Evolutionary conservation across 1,140 invertebrate genomes (phyloP).

Genomic region (Drosophila lini): DNA sequence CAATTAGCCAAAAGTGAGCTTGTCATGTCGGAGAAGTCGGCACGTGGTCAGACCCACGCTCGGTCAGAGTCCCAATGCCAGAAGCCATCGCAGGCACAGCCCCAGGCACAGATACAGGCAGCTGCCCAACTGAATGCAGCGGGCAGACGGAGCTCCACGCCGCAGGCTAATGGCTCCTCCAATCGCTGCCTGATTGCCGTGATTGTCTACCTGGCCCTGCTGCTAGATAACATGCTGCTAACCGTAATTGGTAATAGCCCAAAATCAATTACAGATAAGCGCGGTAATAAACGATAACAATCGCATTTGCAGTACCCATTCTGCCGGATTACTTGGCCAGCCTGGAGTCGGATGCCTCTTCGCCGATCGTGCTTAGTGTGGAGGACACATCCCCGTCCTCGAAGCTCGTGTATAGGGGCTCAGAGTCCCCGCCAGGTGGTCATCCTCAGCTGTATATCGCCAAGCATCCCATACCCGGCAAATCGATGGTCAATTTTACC

Average conservation of each 20-base stretch:
- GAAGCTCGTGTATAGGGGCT: slow-evolving; percentile 44
- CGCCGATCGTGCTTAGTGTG: slow-evolving; percentile 20
- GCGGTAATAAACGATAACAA: slow-evolving; percentile 14
- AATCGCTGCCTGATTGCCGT: slow-evolving; percentile 84
- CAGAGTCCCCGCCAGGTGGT: slow-evolving; percentile 9
- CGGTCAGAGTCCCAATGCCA: slow-evolving; percentile 13
- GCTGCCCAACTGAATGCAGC: slow-evolving; percentile 60
- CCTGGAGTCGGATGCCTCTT: slow-evolving; percentile 79
- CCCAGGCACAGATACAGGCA: slow-evolving; percentile 26
- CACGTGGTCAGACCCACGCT: slow-evolving; percentile 22
- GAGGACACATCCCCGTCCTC: slow-evolving; percentile 20
- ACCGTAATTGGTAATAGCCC: slow-evolving; percentile 89
- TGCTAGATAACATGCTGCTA: slow-evolving; percentile 91
- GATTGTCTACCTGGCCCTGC: slow-evolving; percentile 88
- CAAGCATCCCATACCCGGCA: slow-evolving; percentile 85
- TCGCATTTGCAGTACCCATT: slow-evolving; percentile 89
- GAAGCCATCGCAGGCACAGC: slow-evolving; percentile 3
- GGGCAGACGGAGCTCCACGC: slow-evolving; percentile 53
- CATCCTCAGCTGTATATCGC: slow-evolving; percentile 64
- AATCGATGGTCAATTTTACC: slow-evolving; percentile 84
- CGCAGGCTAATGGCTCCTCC: slow-evolving; percentile 45
- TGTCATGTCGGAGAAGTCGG: slow-evolving; percentile 57
- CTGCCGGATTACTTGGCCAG: slow-evolving; percentile 92
- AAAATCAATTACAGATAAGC: slow-evolving; percentile 21
- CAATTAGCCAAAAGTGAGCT: slow-evolving; percentile 27